Conservation (phyloP, 1,140 invertebrate species). For the Trichonephila clavipes region DNA sequence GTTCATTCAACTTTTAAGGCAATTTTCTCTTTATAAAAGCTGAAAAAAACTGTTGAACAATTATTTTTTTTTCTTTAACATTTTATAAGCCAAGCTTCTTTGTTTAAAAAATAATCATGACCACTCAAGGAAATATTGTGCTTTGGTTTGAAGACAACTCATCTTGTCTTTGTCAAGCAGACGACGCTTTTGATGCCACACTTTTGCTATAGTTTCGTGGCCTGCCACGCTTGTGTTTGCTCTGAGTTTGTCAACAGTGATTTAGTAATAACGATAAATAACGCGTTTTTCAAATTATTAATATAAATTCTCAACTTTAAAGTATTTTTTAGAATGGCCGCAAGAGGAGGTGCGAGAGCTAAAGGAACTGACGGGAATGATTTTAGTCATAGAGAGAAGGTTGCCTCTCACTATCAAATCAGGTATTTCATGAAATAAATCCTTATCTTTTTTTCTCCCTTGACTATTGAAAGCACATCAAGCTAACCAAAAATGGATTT, state of each 20-base stretch:
- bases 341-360: conserved; percentile 77
- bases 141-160: not conserved
- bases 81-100: not conserved
- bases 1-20: no score
- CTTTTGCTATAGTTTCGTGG: not conserved
- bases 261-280: not conserved
- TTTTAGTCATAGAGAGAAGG: conserved; percentile 78
- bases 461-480: no score
- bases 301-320: not conserved
- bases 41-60: not conserved
- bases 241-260: not conserved
- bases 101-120: no score
- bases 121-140: not conserved
- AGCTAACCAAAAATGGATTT: no score
- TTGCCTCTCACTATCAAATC: conserved; percentile 78
- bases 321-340: conserved; percentile 76
- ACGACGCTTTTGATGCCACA: conserved; percentile 2
- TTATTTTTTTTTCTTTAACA: not conserved
- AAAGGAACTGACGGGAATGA: conserved; percentile 79
- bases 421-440: conserved; percentile 72
- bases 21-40: not conserved
- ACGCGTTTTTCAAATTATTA: not conserved
- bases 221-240: not conserved
- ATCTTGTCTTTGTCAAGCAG: not conserved
- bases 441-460: no score